Evolutionary conservation across 2,888 invertebrate genomes (phyloP), one percentile per base, ranked within the genome.

Genomic region (Perithous albicinctus): DNA sequence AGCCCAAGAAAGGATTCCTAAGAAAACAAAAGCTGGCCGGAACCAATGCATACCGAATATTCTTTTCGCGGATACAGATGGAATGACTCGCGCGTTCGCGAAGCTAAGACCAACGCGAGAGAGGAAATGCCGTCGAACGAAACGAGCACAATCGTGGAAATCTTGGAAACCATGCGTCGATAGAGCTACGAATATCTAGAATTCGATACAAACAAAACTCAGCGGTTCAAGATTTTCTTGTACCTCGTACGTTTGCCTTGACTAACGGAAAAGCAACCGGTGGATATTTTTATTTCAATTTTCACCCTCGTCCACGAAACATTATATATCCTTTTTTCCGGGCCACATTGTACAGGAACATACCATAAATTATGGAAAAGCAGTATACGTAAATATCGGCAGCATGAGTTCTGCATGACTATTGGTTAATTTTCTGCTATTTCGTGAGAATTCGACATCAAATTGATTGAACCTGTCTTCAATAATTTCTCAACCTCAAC

Each of bases 261-360:
- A 84, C 81, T 83, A 82, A 86, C 87, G 77, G 77, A 79, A 82
- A 83, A 86, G 90, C 90, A 90, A 90, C 89, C 90, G 87, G 90
- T 91, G 89, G 90, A 91, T 81, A 77, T 90, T 91, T 91, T 88
- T 89, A 89, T 91, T 90, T 90, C 89, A 89, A 88, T 89, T 41
- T 43, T 38, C 51, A 54, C 26, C 35, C 32, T 7, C 23, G 18
- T 43, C 87, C 86, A 80, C 82, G 64, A 51, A 67, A 83, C 72
- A 67, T 85, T 77, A 87, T 89, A 87, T 86, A 88, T 88, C 86
- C 88, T 87, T 87, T 86, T 74, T 38, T n/a, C n/a, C 67, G 35
- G 15, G 8, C n/a, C 38, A 29, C 29, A 26, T n/a, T 59, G 7
- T 43, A 32, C 54, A 1, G 29, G 15, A 38, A 32, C 43, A 56